A percentile compares a stretch with the other conserved stretches of the same genome.
Evolutionary conservation across 1,140 invertebrate genomes (phyloP).

Genomic region (Agrilus planipennis): DNA sequence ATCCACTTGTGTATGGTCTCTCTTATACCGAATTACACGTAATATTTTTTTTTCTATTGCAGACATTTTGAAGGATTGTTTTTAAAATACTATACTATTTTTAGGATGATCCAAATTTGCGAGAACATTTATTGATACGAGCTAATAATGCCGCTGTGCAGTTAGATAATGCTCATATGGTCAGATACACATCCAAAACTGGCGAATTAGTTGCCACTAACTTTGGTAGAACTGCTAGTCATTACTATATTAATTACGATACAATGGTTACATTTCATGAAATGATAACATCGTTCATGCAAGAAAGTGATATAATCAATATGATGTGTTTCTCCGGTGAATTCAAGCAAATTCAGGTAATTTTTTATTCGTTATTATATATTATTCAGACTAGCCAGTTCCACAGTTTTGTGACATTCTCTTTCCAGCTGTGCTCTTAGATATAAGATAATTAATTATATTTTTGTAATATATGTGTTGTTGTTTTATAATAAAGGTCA

Average conservation of each 20-base stretch:
- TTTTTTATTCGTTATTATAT: not conserved
- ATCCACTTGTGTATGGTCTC: constrained; percentile 61
- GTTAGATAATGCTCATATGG: constrained; percentile 89
- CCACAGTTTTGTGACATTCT: not conserved
- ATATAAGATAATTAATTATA: no score
- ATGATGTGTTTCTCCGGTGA: constrained; percentile 88
- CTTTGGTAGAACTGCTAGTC: constrained; percentile 89
- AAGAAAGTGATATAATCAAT: constrained; percentile 71
- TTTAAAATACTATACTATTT: not conserved
- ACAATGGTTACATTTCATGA: constrained; percentile 89
- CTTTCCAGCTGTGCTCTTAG: no score
- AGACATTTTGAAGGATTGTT: not conserved
- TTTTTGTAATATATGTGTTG: constrained; percentile 10
- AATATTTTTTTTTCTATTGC: not conserved
- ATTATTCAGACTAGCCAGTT: no score
- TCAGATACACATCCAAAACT: constrained; percentile 75
- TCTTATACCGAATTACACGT: constrained; percentile 17
- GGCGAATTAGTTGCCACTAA: constrained; percentile 68
- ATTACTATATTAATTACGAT: constrained; percentile 96
- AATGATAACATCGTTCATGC: constrained; percentile 66
- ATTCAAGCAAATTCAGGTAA: constrained; percentile 91
- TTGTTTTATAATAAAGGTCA: constrained; percentile 44
- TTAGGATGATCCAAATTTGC: constrained; percentile 16
- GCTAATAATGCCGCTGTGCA: constrained; percentile 54
- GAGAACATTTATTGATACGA: constrained; percentile 15